Percentiles rank a stretch among this genome's conserved stretches.
Conservation (phyloP, 2,113 vertebrate species). For the Chamaetylas fuelleborni region DNA sequence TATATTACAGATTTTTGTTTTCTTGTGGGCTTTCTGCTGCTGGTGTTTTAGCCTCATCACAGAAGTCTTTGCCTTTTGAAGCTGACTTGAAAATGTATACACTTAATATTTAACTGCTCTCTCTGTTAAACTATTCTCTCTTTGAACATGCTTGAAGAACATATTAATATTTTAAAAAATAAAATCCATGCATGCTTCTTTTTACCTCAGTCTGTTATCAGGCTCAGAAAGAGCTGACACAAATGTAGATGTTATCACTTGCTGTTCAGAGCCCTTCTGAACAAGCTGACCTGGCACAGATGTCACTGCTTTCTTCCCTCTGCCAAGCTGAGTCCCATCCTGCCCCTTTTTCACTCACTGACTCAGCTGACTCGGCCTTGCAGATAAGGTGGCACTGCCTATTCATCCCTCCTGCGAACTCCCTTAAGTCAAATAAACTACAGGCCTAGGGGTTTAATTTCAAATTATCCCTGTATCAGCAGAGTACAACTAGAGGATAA, state of each 20-base stretch:
- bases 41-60: not conserved
- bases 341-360: not conserved
- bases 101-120: not conserved
- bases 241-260: not conserved
- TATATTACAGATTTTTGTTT: not conserved
- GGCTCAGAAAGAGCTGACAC: not conserved
- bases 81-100: not conserved
- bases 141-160: not conserved
- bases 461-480: not conserved
- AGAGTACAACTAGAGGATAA: not conserved
- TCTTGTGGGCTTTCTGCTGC: not conserved
- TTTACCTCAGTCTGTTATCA: not conserved
- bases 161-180: not conserved
- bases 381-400: constrained; percentile 10
- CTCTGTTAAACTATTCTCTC: not conserved
- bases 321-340: not conserved
- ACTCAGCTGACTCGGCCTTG: not conserved
- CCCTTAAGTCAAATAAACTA: not conserved
- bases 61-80: not conserved
- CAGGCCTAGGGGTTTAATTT: not conserved
- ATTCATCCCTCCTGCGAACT: not conserved
- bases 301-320: not conserved
- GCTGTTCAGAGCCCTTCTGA: not conserved
- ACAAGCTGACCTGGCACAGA: not conserved
- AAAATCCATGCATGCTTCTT: not conserved